Evolutionary conservation across 2,113 vertebrate genomes (phyloP).

Genomic region (Scartelaos histophorus): DNA sequence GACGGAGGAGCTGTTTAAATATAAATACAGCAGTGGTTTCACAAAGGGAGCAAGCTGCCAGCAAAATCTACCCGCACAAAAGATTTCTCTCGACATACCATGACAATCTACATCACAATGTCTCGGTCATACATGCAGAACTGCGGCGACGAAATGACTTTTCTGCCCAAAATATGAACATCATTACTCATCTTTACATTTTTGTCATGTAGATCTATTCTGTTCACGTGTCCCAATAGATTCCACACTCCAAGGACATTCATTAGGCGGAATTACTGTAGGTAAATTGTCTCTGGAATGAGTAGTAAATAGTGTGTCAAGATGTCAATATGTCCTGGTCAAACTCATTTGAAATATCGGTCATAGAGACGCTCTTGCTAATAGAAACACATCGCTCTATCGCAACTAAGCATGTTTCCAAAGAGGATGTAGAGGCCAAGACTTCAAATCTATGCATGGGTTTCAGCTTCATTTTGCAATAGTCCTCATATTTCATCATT

Average conservation of each 20-base stretch:
- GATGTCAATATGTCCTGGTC: not conserved
- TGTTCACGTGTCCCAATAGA: not conserved
- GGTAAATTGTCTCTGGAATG: not conserved
- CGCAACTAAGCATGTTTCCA: not conserved
- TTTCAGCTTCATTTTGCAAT: too few species aligned
- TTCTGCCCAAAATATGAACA: not conserved
- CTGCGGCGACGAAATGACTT: not conserved
- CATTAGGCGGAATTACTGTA: not conserved
- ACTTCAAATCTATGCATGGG: too few species aligned
- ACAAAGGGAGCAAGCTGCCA: slow-evolving; percentile 14
- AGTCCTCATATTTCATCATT: too few species aligned
- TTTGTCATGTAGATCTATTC: not conserved
- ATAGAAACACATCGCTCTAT: not conserved
- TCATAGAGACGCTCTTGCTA: not conserved
- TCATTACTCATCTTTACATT: too few species aligned
- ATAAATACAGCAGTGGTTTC: slow-evolving; percentile 31
- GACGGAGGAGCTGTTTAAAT: slow-evolving; percentile 26
- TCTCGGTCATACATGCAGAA: not conserved
- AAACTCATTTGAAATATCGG: not conserved
- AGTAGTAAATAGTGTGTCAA: not conserved
- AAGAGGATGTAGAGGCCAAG: not conserved
- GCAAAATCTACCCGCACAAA: not conserved
- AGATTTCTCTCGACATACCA: not conserved
- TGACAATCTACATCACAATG: not conserved
- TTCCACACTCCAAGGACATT: not conserved